Percentiles rank a stretch among this genome's conserved stretches.
Evolutionary conservation across 2,113 vertebrate species (phyloP).

Genomic region (Candoia aspera): DNA sequence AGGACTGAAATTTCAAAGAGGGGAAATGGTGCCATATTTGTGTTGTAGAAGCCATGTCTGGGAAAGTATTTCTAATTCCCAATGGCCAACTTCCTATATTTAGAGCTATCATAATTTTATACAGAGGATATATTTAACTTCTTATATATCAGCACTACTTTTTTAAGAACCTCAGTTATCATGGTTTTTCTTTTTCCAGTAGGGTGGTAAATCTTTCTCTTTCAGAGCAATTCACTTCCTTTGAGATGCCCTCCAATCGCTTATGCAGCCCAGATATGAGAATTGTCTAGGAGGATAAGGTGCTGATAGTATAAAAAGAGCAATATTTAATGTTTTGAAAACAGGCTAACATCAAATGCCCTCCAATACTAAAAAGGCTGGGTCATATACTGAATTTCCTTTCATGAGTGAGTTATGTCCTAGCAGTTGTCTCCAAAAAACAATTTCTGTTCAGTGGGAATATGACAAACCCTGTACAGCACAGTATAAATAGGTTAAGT

Average conservation of each 20-base stretch:
- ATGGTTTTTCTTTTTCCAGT: neutral
- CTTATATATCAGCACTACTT: neutral
- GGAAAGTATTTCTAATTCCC: neutral
- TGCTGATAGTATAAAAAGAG: neutral
- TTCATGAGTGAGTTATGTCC: neutral
- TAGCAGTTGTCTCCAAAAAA: neutral
- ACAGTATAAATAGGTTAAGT: too few relatives aligned
- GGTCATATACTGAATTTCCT: neutral
- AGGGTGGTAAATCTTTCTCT: neutral
- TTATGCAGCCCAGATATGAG: neutral
- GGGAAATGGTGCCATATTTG: neutral
- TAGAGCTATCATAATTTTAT: neutral
- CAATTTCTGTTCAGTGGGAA: neutral
- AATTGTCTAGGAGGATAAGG: neutral
- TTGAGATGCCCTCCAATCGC: neutral
- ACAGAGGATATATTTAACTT: neutral
- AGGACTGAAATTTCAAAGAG: neutral
- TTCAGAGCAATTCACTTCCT: neutral
- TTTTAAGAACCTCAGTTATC: neutral
- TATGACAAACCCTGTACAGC: neutral
- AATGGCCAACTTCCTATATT: neutral
- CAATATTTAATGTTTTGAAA: neutral
- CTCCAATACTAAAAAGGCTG: neutral
- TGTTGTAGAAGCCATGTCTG: neutral
- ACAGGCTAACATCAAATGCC: neutral